A percentile compares a stretch with the other conserved stretches of the same genome.
phyloP scores from a whole-genome alignment of 1,140 invertebrate species.

The Cydia strobilella region DNA sequence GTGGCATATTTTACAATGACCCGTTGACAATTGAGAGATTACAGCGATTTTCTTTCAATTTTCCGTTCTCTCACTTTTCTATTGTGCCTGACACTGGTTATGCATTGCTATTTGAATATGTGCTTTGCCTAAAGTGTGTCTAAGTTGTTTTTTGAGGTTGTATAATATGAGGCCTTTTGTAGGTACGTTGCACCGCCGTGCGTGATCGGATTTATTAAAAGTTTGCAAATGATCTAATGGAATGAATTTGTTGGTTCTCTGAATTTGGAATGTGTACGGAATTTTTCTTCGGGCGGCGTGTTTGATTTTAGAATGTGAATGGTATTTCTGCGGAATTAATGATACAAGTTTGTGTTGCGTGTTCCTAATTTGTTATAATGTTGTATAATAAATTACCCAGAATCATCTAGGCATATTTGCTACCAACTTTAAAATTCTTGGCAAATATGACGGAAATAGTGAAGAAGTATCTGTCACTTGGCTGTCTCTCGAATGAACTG shows the following conservation, averaged over 20 bases:
- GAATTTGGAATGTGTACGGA: conserved; percentile 13
- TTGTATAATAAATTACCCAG: neutral
- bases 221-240: conserved; percentile 27
- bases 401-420: neutral
- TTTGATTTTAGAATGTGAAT: conserved; percentile 23
- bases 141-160: neutral
- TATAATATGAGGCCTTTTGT: neutral
- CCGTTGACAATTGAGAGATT: conserved; percentile 5
- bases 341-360: neutral
- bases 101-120: neutral
- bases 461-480: neutral
- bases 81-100: neutral
- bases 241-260: conserved; percentile 5
- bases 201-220: conserved; percentile 9
- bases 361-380: neutral
- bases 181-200: conserved; percentile 14
- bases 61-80: neutral
- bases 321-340: neutral
- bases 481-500: neutral
- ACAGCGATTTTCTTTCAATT: conserved; percentile 16
- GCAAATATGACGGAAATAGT: neutral
- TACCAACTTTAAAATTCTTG: neutral
- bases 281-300: neutral
- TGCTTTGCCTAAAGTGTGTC: neutral
- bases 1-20: neutral